Base-by-base conservation (phyloP, 2,888 invertebrate genomes). In the Archips crataeganus region DNA sequence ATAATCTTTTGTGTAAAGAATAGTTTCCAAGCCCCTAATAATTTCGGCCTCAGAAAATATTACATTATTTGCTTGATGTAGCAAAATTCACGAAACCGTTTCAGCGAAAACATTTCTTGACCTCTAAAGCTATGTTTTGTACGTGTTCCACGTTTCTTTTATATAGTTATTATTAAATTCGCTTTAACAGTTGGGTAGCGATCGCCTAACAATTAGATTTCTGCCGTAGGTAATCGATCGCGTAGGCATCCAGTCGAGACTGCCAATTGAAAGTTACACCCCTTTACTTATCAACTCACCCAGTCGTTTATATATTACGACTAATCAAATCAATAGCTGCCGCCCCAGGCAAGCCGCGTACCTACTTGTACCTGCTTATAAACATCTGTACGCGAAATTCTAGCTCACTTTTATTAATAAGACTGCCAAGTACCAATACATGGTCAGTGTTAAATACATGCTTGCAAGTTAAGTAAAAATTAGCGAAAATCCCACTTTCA, bases 1-100 rank as follows among this genome's bases (percentile, higher is more conserved):
- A 51, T 51, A n/a, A 47, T 51, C n/a, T 8, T 51, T 51, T 51
- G 49, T 51, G 15, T 51, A n/a, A 51, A n/a, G 49, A 51, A 51
- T 15, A 23, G 23, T 54, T 23, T 54, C 23, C 23, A 15, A 23
- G 54, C 23, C 3, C 54, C 54, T 54, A 54, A 54, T 54, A 15
- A 54, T 23, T 49, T 54, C 54, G 15, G 23, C 23, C 23, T 2
- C 49, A 49, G 54, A 54, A 54, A 54, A 54, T 54, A 9, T 54
- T 54, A 9, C 54, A 54, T 54, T 15, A 54, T 54, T 54, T 49
- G 49, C 23, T 54, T 54, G 0, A 23, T 54, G 15, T 9, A 15
- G 15, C 15, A 51, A 51, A 51, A 51, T 13, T 23, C 15, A 15
- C 0, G 2, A 8, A 51, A 8, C 2, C 51, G 51, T 51, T n/a